phyloP scores from a whole-genome alignment of 2,797 vertebrate genomes.

The Trematomus bernacchii region DNA sequence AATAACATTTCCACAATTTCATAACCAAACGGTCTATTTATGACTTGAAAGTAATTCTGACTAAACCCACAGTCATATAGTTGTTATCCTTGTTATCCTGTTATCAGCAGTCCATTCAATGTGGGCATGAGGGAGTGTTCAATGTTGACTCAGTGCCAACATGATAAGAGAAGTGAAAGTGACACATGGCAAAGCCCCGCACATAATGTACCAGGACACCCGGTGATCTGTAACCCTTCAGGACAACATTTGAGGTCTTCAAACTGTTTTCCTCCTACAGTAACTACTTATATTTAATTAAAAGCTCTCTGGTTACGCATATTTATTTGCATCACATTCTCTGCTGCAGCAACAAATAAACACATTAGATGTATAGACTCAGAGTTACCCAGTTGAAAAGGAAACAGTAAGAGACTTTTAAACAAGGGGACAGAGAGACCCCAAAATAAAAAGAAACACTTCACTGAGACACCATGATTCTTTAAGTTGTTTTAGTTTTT shows the following conservation, averaged over 20 bases:
- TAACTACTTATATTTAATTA: too few relatives aligned
- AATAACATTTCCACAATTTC: slow-evolving; percentile 20
- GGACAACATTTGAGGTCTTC: neutral
- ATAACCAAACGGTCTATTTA: slow-evolving; percentile 6
- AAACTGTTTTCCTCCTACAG: neutral
- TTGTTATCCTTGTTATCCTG: neutral
- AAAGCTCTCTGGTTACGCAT: too few relatives aligned
- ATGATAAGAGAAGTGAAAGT: slow-evolving; percentile 42
- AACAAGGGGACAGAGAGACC: too few relatives aligned
- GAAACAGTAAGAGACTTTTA: too few relatives aligned
- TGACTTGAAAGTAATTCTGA: slow-evolving; percentile 21
- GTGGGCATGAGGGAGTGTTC: slow-evolving; percentile 2
- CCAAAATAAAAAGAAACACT: too few relatives aligned
- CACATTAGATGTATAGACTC: too few relatives aligned
- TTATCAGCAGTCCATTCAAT: slow-evolving; percentile 8
- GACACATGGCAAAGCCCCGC: neutral
- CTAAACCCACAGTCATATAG: slow-evolving; percentile 9
- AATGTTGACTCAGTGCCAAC: slow-evolving; percentile 28
- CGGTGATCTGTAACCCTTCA: slow-evolving; percentile 2
- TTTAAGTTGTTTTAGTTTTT: too few relatives aligned
- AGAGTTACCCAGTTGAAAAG: too few relatives aligned
- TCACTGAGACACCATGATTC: too few relatives aligned
- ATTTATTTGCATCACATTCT: too few relatives aligned
- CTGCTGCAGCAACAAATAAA: too few relatives aligned
- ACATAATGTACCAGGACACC: neutral